Conservation (phyloP, 2,797 vertebrate species). For the Malurus leucopterus region DNA sequence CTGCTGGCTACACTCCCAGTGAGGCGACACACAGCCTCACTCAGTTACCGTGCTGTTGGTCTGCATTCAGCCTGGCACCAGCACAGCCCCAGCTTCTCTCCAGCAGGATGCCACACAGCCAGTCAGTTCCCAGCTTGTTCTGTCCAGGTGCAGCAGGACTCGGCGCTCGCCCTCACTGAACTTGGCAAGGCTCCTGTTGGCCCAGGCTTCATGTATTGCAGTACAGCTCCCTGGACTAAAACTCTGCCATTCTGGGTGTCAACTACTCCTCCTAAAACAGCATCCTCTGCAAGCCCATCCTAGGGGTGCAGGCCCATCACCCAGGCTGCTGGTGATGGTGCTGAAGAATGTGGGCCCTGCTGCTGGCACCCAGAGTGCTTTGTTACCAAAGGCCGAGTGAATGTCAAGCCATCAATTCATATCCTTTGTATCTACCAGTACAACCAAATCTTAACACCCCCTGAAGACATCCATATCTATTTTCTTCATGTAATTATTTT, state of each 20-base stretch:
- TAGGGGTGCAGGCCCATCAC: fast-evolving
- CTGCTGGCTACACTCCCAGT: fast-evolving
- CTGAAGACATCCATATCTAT: neutral
- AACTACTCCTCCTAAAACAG: neutral
- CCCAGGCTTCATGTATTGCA: neutral
- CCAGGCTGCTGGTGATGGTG: neutral
- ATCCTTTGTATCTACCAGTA: neutral
- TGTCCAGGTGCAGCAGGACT: neutral
- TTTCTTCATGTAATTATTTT: neutral
- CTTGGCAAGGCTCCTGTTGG: neutral
- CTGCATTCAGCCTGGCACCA: neutral
- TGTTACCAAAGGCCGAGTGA: neutral
- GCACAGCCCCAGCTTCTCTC: neutral
- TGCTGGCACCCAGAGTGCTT: neutral
- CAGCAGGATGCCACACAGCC: neutral
- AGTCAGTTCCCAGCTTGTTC: neutral
- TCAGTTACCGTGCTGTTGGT: fast-evolving
- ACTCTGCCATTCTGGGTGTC: neutral
- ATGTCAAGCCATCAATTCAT: neutral
- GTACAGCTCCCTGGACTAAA: neutral
- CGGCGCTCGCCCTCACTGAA: fast-evolving
- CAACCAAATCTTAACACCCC: neutral
- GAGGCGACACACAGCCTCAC: fast-evolving
- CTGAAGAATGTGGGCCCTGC: fast-evolving
- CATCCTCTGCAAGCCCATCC: neutral